Percentiles rank a stretch among this genome's conserved stretches.
Conservation (phyloP, 2,888 invertebrate genomes). For the Pandemis cinnamomeana region DNA sequence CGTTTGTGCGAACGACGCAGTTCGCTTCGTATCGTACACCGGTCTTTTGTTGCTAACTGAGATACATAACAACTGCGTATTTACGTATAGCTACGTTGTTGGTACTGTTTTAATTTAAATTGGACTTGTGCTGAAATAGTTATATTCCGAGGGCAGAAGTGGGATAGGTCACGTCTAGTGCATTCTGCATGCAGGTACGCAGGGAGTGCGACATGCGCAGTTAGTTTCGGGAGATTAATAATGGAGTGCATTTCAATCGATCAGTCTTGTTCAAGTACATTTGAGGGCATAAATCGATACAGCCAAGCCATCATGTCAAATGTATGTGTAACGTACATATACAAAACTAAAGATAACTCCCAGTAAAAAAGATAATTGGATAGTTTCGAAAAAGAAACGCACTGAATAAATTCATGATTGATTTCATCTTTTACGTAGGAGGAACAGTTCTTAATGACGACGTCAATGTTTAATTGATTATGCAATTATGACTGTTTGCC, state of each 20-base stretch:
- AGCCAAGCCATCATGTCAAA: no score
- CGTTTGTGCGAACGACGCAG: conserved; percentile 71
- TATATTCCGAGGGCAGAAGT: conserved; percentile 1
- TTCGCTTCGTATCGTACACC: conserved; percentile 63
- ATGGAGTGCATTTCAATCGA: conserved; percentile 26
- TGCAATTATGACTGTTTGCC: neutral
- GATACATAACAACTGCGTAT: conserved; percentile 72
- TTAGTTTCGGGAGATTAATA: neutral
- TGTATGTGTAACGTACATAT: no score
- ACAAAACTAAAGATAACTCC: no score
- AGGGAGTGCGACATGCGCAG: conserved; percentile 25
- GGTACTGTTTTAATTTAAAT: conserved; percentile 14
- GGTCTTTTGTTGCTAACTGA: conserved; percentile 78
- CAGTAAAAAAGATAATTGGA: no score
- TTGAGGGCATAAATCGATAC: no score
- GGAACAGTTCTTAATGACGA: neutral
- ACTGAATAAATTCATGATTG: no score
- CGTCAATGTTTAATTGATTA: neutral
- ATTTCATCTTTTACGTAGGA: neutral
- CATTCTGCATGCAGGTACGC: conserved; percentile 6
- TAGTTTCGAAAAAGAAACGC: no score
- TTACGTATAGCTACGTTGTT: conserved; percentile 52
- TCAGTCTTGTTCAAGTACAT: neutral
- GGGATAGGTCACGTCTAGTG: conserved; percentile 25
- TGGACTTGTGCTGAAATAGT: neutral